These are phyloP conservation scores for Heteronetta atricapilla DNA, from an alignment of 2,113 vertebrate genomes.

Conservation along the genomic window DNA sequence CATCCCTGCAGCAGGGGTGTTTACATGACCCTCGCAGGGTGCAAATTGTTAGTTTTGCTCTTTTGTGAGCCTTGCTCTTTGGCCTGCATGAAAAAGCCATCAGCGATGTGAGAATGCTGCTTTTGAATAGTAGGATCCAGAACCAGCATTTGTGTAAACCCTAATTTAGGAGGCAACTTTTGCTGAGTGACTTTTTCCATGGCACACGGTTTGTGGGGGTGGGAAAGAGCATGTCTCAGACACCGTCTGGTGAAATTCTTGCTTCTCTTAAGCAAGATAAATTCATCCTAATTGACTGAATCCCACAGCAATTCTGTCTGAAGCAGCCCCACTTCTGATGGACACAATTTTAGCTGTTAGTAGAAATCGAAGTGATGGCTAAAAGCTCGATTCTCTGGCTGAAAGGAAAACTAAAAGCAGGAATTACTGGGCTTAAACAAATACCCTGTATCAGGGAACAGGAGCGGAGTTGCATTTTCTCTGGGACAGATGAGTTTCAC, in stretches of 20 bases:
- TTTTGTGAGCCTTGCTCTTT: neutral
- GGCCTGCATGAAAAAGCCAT: neutral
- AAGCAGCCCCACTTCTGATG: neutral
- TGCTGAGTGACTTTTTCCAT: conserved; percentile 5
- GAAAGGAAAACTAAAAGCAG: neutral
- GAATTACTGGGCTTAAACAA: neutral
- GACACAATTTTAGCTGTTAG: neutral
- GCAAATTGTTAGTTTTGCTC: neutral
- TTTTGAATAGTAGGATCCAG: neutral
- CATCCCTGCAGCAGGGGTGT: neutral
- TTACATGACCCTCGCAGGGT: neutral
- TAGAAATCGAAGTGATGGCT: neutral
- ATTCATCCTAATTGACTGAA: conserved; percentile 8
- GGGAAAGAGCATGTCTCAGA: neutral
- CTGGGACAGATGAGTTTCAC: neutral
- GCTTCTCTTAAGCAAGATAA: conserved; percentile 7
- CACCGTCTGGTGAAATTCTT: neutral
- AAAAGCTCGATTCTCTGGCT: neutral
- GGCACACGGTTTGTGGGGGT: neutral
- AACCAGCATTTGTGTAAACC: neutral
- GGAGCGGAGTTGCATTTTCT: neutral
- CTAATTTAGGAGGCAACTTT: neutral
- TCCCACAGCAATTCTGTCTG: conserved; percentile 12
- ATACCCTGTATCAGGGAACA: neutral
- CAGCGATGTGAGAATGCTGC: neutral